These are phyloP conservation scores for Hedya salicella DNA, from an alignment of 2,888 invertebrate species.

Conservation along the genomic window DNA sequence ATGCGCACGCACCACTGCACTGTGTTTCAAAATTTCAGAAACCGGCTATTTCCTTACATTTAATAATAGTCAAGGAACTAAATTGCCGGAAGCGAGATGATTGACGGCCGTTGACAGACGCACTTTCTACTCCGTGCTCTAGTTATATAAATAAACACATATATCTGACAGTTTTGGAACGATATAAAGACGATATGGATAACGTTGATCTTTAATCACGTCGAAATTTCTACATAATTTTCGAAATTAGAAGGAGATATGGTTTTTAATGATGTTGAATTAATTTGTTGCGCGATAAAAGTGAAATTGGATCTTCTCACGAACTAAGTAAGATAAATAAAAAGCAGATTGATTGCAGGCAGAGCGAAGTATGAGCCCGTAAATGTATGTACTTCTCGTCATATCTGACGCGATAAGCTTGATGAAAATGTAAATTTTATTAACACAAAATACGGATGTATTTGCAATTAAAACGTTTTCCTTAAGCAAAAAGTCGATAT, in stretches of 20 bases:
- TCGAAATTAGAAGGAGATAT: neutral
- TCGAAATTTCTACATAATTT: constrained; percentile 24
- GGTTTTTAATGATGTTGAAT: constrained; percentile 4
- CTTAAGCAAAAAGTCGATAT: neutral
- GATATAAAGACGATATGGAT: constrained; percentile 2
- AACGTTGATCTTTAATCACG: neutral
- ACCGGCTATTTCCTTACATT: constrained; percentile 11
- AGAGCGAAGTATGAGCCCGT: too few relatives aligned
- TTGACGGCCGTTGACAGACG: constrained; percentile 34
- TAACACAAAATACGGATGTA: neutral
- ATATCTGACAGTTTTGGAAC: constrained; percentile 6
- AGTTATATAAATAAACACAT: constrained; percentile 26
- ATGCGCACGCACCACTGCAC: neutral
- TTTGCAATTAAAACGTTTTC: neutral
- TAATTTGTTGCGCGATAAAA: constrained; percentile 5
- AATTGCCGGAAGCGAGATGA: constrained; percentile 40
- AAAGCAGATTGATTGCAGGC: neutral
- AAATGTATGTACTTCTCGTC: too few relatives aligned
- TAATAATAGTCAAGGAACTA: constrained; percentile 18
- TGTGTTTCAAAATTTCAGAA: constrained; percentile 14
- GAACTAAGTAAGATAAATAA: constrained; percentile 1
- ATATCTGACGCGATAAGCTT: neutral
- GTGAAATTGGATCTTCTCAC: constrained; percentile 21
- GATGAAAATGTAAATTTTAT: neutral
- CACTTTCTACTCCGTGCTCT: constrained; percentile 32